phyloP scores from a whole-genome alignment of 1,140 invertebrate genomes.

The Drosophila subpulchrella region DNA sequence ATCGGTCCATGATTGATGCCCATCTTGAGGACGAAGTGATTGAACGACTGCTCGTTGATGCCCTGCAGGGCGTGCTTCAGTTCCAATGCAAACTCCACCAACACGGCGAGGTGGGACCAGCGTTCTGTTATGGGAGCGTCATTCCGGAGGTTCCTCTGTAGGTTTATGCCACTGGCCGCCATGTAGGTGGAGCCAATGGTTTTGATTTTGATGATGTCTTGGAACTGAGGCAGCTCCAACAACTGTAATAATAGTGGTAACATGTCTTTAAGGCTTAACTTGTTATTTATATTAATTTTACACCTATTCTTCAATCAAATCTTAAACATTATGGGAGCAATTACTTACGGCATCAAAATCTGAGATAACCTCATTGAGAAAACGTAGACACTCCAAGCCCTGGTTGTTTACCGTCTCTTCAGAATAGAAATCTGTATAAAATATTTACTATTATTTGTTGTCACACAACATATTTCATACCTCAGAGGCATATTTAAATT shows the following conservation, averaged over 20 bases:
- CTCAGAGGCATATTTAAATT: no score
- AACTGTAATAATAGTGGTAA: constrained; percentile 86
- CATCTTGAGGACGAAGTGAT: constrained; percentile 97
- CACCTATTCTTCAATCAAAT: no score
- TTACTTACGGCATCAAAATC: constrained; percentile 97
- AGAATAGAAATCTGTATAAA: constrained; percentile 93
- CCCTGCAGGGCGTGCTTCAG: constrained; percentile 94
- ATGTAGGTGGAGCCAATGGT: constrained; percentile 99
- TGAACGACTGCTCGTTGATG: constrained; percentile 98
- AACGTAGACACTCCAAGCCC: constrained; percentile 97
- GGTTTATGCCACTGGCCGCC: constrained; percentile 96
- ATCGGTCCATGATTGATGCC: constrained; percentile 98
- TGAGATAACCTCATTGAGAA: constrained; percentile 98
- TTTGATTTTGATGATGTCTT: constrained; percentile 98
- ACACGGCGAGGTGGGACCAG: constrained; percentile 93
- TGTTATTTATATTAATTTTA: background rate
- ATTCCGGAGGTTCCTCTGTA: constrained; percentile 88
- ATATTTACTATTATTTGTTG: no score
- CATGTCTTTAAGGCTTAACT: background rate
- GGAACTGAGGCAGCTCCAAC: constrained; percentile 92
- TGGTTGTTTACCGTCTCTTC: constrained; percentile 98
- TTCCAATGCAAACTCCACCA: constrained; percentile 96
- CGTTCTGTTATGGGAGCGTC: constrained; percentile 89
- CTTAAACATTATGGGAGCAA: background rate
- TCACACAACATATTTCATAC: no score